Evolutionary conservation across 2,113 vertebrate genomes (phyloP).

Genomic region (Pseudopodoces humilis): DNA sequence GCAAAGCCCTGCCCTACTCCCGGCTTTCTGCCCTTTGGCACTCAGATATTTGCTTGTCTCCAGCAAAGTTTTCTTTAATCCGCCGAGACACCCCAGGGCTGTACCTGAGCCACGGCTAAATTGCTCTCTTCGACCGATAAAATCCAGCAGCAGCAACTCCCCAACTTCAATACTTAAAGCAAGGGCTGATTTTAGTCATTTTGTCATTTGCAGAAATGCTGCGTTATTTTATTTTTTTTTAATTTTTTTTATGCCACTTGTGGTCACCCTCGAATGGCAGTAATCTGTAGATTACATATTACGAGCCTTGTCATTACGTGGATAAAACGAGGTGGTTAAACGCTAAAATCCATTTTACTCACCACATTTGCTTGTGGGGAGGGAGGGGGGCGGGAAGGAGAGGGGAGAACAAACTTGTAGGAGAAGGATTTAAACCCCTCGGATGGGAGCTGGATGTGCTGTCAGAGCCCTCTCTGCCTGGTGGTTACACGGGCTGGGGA

Average conservation of each 20-base stretch:
- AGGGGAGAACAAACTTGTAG: neutral
- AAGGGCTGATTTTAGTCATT: neutral
- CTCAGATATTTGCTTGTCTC: neutral
- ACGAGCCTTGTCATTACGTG: conserved; percentile 59
- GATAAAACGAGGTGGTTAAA: conserved; percentile 62
- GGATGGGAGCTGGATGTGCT: neutral
- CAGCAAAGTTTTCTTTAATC: conserved; percentile 26
- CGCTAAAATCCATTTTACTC: conserved; percentile 52
- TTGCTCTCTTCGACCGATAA: neutral
- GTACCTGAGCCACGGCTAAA: conserved; percentile 14
- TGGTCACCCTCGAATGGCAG: conserved; percentile 46
- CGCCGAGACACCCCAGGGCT: neutral
- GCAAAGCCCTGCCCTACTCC: neutral
- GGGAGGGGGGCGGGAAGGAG: neutral
- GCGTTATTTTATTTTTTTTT: neutral
- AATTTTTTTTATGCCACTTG: conserved; percentile 1
- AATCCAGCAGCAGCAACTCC: neutral
- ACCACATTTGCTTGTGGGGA: conserved; percentile 18
- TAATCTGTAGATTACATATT: conserved; percentile 64
- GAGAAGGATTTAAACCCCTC: neutral
- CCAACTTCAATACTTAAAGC: neutral
- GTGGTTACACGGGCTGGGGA: neutral
- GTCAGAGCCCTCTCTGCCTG: neutral
- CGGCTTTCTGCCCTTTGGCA: conserved; percentile 24
- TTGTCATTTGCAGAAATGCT: conserved; percentile 20